Percentiles rank a stretch among this genome's conserved stretches.
phyloP scores from a whole-genome alignment of 2,113 vertebrate genomes.

The Prionailurus bengalensis region DNA sequence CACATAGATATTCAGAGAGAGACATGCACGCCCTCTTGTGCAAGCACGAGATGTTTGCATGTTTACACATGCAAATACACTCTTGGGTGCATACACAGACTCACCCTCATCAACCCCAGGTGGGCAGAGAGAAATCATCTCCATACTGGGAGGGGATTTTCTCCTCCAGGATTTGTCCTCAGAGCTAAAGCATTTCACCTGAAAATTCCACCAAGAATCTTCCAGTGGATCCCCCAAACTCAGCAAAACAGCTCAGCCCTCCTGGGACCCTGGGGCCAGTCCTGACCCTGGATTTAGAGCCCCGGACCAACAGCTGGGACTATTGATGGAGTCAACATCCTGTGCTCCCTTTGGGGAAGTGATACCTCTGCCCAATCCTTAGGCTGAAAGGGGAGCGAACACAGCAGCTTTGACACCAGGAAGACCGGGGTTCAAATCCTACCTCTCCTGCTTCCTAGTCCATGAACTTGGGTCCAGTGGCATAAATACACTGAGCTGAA shows the following conservation, averaged over 20 bases:
- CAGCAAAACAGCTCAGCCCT: background rate
- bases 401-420: background rate
- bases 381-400: background rate
- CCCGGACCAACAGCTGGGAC: no score
- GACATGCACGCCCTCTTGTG: background rate
- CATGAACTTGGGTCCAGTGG: background rate
- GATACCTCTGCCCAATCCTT: background rate
- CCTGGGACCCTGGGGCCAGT: rapidly evolving
- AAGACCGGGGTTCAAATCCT: background rate
- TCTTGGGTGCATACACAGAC: no score
- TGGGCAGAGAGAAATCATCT: no score
- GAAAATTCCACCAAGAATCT: background rate
- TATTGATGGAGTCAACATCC: background rate
- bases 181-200: background rate
- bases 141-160: background rate
- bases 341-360: background rate
- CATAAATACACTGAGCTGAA: background rate
- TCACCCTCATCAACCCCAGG: background rate
- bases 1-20: background rate
- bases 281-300: background rate
- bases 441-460: background rate
- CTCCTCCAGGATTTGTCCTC: background rate
- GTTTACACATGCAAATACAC: background rate
- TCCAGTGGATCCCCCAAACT: background rate
- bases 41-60: background rate